Evolutionary conservation across 1,140 invertebrate genomes (phyloP), one percentile per base, ranked within the genome.

Genomic region (Brachionus calyciflorus): DNA sequence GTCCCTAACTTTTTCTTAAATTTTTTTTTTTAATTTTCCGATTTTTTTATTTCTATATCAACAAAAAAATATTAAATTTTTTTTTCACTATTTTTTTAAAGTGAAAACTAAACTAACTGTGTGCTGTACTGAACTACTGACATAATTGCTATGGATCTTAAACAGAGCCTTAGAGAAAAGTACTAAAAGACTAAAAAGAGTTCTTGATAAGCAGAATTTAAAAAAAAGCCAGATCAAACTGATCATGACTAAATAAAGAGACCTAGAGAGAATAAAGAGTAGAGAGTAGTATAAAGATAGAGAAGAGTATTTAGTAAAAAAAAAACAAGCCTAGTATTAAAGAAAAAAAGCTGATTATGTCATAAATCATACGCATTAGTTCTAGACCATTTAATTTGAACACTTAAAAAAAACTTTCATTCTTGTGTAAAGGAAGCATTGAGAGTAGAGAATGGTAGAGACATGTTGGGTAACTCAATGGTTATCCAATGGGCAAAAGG

Each of bases 401-500:
- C 57, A 76, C 51, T 55, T 44, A 65, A 65, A 44, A 65, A 65
- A 65, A 65, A 60, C 21, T 51, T 53, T 77, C 28, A 79, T 75
- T 51, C 48, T 69, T 41, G 19, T 41, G 73, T 80, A 57, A 77
- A 87, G 86, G 86, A 87, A 80, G 85, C 84, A 49, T 80, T 86
- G 12, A 84, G 82, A 70, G 85, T 84, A 81, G 86, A 87, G 79
- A 86, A 87, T 83, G 86, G 86, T 1, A 79, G 85, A 69, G 84
- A 86, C 60, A 77, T 86, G 0, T 80, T 81, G 76, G 85, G 85
- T 0, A 83, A 84, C 28, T 84, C 81, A 44, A 86, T 87, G 40
- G 84, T 86, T 49, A 85, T 86, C 2, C 85, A 87, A 79, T 86
- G 84, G 84, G 85, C 85, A 1, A 85, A 85, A 78, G 84, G 83